Evolutionary conservation across 2,113 vertebrate species (phyloP).

Genomic region (Struthidea cinerea): DNA sequence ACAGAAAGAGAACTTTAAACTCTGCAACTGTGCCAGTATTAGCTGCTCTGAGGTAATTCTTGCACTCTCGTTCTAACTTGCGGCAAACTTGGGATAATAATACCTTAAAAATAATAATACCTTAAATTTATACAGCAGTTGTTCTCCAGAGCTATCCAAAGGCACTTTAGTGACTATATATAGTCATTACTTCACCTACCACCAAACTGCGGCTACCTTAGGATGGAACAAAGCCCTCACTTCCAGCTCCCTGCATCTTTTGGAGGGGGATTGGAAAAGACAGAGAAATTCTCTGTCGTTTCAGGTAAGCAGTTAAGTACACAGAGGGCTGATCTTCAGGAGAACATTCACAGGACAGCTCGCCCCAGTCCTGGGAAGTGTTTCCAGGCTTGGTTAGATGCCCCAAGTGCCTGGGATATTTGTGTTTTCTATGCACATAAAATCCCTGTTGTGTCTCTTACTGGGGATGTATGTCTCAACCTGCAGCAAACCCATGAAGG

Average conservation of each 20-base stretch:
- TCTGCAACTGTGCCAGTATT: conserved; percentile 4
- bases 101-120: conserved; percentile 70
- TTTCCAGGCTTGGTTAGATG: background rate
- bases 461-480: background rate
- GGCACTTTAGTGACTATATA: conserved; percentile 68
- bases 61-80: conserved; percentile 58
- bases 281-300: conserved; percentile 7
- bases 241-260: conserved; percentile 50
- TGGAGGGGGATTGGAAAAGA: background rate
- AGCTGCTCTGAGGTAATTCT: conserved; percentile 47
- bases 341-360: conserved; percentile 5
- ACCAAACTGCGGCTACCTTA: conserved; percentile 41
- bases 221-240: conserved; percentile 36
- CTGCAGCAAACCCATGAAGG: background rate
- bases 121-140: conserved; percentile 57
- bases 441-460: background rate
- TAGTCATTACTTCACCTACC: conserved; percentile 61
- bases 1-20: conserved; percentile 36
- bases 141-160: conserved; percentile 58
- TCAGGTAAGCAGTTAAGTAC: conserved; percentile 32
- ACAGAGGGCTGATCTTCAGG: conserved; percentile 6
- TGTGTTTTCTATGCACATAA: background rate
- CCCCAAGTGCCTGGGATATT: background rate
- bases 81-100: conserved; percentile 68
- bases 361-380: rapidly evolving